Percentiles rank a stretch among this genome's conserved stretches.
These are phyloP conservation scores for Semnornis frantzii DNA, from an alignment of 2,113 vertebrate species.

Conservation along the genomic window DNA sequence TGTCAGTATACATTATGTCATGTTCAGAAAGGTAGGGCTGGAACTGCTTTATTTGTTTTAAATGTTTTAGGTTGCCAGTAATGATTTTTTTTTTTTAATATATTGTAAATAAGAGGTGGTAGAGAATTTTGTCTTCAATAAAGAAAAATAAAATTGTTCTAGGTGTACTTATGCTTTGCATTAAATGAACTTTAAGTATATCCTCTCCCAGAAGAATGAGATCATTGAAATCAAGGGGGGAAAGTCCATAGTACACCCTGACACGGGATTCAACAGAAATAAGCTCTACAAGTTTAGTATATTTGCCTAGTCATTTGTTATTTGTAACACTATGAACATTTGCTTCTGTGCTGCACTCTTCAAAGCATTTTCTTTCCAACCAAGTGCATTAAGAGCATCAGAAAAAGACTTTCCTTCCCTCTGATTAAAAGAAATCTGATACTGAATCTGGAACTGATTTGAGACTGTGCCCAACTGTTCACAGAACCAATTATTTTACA, in stretches of 20 bases:
- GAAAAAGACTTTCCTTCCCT: slow-evolving; percentile 12
- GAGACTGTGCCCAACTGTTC: slow-evolving; percentile 27
- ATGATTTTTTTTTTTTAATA: not conserved
- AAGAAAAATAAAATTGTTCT: not conserved
- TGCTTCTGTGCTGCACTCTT: not conserved
- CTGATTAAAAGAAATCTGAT: slow-evolving; percentile 52
- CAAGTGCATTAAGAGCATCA: not conserved
- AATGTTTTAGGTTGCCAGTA: not conserved
- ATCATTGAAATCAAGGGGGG: not conserved
- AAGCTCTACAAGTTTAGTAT: not conserved
- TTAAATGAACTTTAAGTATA: not conserved
- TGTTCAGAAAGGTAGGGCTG: not conserved
- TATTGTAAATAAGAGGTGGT: not conserved
- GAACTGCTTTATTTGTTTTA: not conserved
- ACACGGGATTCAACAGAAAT: slow-evolving; percentile 26
- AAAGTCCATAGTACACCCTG: not conserved
- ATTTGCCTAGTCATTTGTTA: slow-evolving; percentile 20
- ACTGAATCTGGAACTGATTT: slow-evolving; percentile 18
- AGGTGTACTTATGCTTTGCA: not conserved
- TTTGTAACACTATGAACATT: slow-evolving; percentile 30
- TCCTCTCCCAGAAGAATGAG: not conserved
- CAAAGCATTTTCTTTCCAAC: slow-evolving; percentile 2
- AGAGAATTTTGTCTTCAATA: not conserved
- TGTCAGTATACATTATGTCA: not conserved
- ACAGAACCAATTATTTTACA: slow-evolving; percentile 40